phyloP scores from a whole-genome alignment of 2,888 invertebrate species.

The Hydroisotoma schaefferi region DNA sequence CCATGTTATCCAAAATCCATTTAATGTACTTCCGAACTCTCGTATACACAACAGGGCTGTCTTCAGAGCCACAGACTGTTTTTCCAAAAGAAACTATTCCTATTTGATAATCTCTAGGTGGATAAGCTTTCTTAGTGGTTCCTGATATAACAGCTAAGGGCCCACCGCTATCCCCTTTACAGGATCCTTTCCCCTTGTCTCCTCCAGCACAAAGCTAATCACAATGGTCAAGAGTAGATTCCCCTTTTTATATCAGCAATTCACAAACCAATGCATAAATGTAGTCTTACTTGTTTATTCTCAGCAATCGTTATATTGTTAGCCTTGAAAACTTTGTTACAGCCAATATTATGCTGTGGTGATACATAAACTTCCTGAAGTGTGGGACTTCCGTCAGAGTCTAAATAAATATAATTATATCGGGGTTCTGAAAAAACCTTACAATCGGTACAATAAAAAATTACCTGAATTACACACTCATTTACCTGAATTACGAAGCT shows the following conservation, averaged over 20 bases:
- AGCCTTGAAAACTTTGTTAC: slow-evolving; percentile 27
- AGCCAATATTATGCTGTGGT: slow-evolving; percentile 30
- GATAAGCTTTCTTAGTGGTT: slow-evolving; percentile 8
- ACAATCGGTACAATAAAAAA: no score
- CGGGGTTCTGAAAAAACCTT: not conserved
- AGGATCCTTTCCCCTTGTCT: slow-evolving; percentile 44
- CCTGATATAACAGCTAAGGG: not conserved
- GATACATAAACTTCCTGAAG: slow-evolving; percentile 40
- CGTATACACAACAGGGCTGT: slow-evolving; percentile 49
- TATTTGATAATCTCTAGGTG: slow-evolving; percentile 36
- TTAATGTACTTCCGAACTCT: slow-evolving; percentile 46
- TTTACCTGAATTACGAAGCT: slow-evolving; percentile 42
- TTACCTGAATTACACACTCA: not conserved
- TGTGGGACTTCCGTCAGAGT: slow-evolving; percentile 30
- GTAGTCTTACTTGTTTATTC: slow-evolving; percentile 36
- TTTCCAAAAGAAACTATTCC: slow-evolving; percentile 50
- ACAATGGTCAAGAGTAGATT: not conserved
- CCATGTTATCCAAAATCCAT: slow-evolving; percentile 48
- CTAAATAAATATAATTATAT: slow-evolving; percentile 10
- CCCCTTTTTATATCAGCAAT: not conserved
- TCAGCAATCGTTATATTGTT: slow-evolving; percentile 28
- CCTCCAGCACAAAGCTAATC: slow-evolving; percentile 49
- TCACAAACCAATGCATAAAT: not conserved
- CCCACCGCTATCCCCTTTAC: slow-evolving; percentile 45
- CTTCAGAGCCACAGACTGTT: slow-evolving; percentile 43